Percentiles rank a stretch among this genome's conserved stretches.
These are phyloP conservation scores for Megaceryle alcyon DNA, from an alignment of 2,797 vertebrate species.

Conservation along the genomic window DNA sequence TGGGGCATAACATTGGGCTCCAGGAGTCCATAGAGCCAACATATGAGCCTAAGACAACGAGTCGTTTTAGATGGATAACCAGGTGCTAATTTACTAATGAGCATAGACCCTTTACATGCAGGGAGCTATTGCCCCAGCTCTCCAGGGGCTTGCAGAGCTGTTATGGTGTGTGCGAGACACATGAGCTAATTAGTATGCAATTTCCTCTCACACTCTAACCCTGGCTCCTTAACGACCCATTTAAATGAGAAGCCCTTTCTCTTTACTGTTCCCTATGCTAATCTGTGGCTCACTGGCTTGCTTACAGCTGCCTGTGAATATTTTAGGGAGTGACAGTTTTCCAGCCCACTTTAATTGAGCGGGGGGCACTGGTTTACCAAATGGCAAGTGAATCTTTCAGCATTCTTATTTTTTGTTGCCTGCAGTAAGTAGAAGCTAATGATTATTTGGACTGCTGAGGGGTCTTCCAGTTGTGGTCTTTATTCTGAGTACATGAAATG, in stretches of 20 bases:
- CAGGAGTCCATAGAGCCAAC: not conserved
- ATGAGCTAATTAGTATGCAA: slow-evolving; percentile 69
- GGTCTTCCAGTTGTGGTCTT: not conserved
- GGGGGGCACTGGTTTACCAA: slow-evolving; percentile 20
- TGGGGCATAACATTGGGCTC: not conserved
- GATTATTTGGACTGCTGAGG: slow-evolving; percentile 1
- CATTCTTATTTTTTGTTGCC: slow-evolving; percentile 1
- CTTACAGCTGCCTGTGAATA: slow-evolving; percentile 59
- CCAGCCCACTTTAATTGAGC: slow-evolving; percentile 44
- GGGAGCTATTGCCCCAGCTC: slow-evolving; percentile 44
- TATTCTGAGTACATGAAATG: not conserved
- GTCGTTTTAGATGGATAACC: slow-evolving; percentile 35
- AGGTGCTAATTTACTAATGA: slow-evolving; percentile 63
- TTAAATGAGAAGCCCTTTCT: slow-evolving; percentile 67
- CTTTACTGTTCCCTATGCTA: slow-evolving; percentile 59
- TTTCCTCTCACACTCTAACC: slow-evolving; percentile 61
- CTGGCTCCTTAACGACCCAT: slow-evolving; percentile 56
- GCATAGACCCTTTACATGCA: slow-evolving; percentile 28
- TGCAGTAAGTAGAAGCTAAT: not conserved
- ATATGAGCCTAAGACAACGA: not conserved
- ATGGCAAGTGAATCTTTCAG: slow-evolving; percentile 3
- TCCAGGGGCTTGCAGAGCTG: slow-evolving; percentile 8
- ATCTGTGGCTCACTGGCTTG: slow-evolving; percentile 28
- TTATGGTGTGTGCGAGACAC: slow-evolving; percentile 36
- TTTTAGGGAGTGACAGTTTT: slow-evolving; percentile 57